Evolutionary conservation across 2,888 invertebrate genomes (phyloP), one percentile per base, ranked within the genome.

Genomic region (Aspidiotus rigidus): DNA sequence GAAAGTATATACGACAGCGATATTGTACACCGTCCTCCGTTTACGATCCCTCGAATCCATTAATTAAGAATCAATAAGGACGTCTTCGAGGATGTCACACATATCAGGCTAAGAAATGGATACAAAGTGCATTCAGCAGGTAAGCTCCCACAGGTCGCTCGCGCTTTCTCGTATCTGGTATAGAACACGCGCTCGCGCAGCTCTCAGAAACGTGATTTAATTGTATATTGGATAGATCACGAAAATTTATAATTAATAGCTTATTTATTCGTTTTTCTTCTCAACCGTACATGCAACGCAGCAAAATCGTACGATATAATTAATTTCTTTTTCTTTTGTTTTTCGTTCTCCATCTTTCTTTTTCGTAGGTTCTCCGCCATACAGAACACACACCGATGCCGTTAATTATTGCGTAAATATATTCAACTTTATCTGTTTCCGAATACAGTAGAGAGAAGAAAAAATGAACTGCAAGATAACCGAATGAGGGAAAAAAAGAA

Each of bases 401-500:
- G 49, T 49, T 49, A 49, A 49, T 49, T 49, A 49, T 49, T 49
- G 49, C 49, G 49, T 49, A 49, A 49, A 49, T 49, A 49, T 49
- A 28, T 28, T 28, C 28, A 28, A 28, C 28, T 28, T 49, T 49
- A 49, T 49, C 49, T 28, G 49, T 49, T 49, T 49, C 11, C 49
- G n/a, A 49, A 49, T 49, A 49, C 10, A 49, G n/a, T n/a, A 13
- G n/a, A n/a, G 49, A 49, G 49, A 6, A 49, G 49, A 49, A 49
- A 49, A 49, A 49, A 13, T 28, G 28, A 28, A 28, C 28, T 28
- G 28, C 2, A 28, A 28, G 28, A 28, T 28, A 28, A 28, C 28
- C 28, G 28, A 28, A 28, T 28, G 28, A 13, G n/a, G 49, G 49
- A 49, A n/a, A 49, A 44, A n/a, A 49, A 49, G n/a, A 49, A 49